Evolutionary conservation across 2,888 invertebrate genomes (phyloP), one percentile per base, ranked within the genome.

Genomic region (Hyposoter dolosus): DNA sequence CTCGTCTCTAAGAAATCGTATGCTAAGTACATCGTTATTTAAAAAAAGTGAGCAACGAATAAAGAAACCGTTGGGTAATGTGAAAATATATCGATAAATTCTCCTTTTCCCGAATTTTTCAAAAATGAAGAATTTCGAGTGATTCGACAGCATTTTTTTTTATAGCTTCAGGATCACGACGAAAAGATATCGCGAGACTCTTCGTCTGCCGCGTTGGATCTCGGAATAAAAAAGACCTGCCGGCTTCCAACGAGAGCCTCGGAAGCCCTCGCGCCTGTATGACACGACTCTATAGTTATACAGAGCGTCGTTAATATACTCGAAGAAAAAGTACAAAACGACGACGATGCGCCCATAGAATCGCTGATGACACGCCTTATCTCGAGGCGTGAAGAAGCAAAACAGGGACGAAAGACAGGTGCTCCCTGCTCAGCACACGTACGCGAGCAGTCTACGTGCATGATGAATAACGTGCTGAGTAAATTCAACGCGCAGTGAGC

Each of bases 291-390:
- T 63, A 60, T 56, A 60, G 53, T 32, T 53, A 53, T 35, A 47
- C 53, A 76, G 45, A 56, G 66, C 7, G 19, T 43, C n/a, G 47
- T 83, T n/a, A n/a, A 78, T 76, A 68, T 84, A 80, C 60, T 75
- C 75, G 75, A 47, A 23, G 17, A 84, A 85, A 82, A 75, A 82
- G 71, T 71, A 45, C 56, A 76, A 79, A 80, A 80, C 65, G 78
- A 79, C 79, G 78, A 79, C 75, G 82, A 79, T 85, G 85, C 79
- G 75, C 85, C 77, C 82, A 82, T 82, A 82, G 79, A 85, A 85
- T 85, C 79, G 85, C 82, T 71, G 85, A 85, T 82, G 82, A 85
- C 85, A 85, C 85, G 85, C 85, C 78, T 85, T 85, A 85, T 85
- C 85, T 82, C 82, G 78, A 85, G 82, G 82, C 82, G 85, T 71